Percentiles rank a stretch among this genome's conserved stretches.
Conservation (phyloP, 2,797 vertebrate species). For the Coracias cyanogaster region DNA sequence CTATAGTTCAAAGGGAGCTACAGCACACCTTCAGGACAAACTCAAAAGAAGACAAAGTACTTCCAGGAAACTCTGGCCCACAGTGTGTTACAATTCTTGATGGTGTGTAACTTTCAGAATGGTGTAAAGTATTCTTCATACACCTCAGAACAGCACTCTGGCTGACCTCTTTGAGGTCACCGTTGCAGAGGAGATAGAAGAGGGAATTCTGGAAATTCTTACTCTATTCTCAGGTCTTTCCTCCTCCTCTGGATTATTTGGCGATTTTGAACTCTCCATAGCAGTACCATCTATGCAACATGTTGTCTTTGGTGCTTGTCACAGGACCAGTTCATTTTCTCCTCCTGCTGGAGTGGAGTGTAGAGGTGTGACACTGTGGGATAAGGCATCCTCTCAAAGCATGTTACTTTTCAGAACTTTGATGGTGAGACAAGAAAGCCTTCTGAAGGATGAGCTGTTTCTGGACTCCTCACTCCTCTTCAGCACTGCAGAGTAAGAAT, state of each 20-base stretch:
- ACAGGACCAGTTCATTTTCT: neutral
- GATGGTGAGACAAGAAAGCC: neutral
- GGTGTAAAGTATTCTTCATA: neutral
- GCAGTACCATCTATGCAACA: neutral
- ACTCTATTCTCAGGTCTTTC: neutral
- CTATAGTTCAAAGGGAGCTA: neutral
- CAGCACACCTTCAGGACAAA: accelerated
- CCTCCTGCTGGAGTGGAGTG: neutral
- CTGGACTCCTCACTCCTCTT: neutral
- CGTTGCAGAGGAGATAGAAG: neutral
- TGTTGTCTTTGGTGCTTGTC: neutral
- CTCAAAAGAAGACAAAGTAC: neutral
- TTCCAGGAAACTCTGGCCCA: neutral
- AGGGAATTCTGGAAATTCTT: neutral
- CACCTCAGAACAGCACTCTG: neutral
- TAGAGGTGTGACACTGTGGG: neutral
- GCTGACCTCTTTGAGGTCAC: neutral
- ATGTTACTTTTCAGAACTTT: neutral
- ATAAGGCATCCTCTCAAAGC: neutral
- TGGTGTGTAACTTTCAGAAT: neutral
- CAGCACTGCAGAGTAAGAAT: neutral
- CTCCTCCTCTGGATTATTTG: neutral
- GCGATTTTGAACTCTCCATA: neutral
- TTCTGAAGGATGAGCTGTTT: neutral
- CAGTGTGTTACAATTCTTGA: neutral